Evolutionary conservation across 2,113 vertebrate genomes (phyloP), one percentile per base, ranked within the genome.

Genomic region (Dicerorhinus sumatrensis): DNA sequence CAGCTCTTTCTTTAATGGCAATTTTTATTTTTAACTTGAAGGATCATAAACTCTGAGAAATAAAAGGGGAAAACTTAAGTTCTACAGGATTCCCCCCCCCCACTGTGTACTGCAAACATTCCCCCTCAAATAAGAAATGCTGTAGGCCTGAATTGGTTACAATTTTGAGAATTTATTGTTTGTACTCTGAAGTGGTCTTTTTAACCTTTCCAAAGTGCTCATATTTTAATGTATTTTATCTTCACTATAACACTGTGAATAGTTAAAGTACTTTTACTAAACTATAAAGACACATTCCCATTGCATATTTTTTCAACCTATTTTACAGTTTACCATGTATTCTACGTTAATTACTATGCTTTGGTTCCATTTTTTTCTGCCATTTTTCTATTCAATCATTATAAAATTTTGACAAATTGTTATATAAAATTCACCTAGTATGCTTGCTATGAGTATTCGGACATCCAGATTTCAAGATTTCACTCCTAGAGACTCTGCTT

Each of bases 21-120:
- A 83, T 69, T 85, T 92, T 60, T 8, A 18, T 48, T 77, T 81
- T 96, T 90, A 70, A 81, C 6, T 65, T 89, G 36, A 96, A 96
- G 17, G 11, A 90, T 51, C 33, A 60, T 51, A 75, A 81, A 4
- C 46, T 42, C 29, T 96, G 21, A 80, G 25, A 63, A 60, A 63
- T 70, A 33, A 82, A 86, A 70, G 0, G 33, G 11, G 4, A 39
- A 36, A 39, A 77, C 5, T 39, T 82, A 51, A 33, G 7, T 93
- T 87, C 56, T 63, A 13, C 8, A 58, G 20, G 1, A 4, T 31
- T 46, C 7, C 87, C 65, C 33, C 39, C 2, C 9, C n/a, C 76
- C 56, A 3, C 79, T 56, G 8, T 60, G 69, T 33, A 67, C 6
- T 72, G 27, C 11, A 60, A 39, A 77, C 25, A 69, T 83, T 83